Base-by-base conservation (phyloP, 1,140 invertebrate species). In the Caerostris darwini region DNA sequence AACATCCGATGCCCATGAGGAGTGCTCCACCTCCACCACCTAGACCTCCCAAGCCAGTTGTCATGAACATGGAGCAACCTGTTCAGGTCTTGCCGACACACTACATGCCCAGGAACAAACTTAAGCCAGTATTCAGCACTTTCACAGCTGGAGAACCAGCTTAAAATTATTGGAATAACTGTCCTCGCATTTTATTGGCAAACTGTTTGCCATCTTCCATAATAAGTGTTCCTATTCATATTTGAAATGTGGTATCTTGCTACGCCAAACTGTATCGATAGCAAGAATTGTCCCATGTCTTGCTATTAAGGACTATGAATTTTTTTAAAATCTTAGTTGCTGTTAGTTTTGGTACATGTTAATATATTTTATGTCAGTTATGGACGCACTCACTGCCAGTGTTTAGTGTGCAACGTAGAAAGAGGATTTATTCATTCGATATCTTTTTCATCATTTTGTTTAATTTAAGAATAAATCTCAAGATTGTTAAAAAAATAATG, bases 71-170 rank as follows among this genome's bases (percentile, higher is more conserved):
- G 92, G 59, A 67, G 3, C 53, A n/a, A 3, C 64, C 92, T 0
- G 85, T 94, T n/a, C 85, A 61, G 61, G 92, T 94, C 6, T 17
- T 94, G 54, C 92, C 92, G n/a, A 5, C 64, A 3, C 34, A 87
- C 5, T 86, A 57, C 50, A 19, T 71, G n/a, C 82, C 61, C 14
- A 56, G 69, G 14, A 67, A 89, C 50, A 88, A 87, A 12, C 5
- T 69, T 8, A 7, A 69, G 57, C 92, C 92, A 1, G 67, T 86
- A 12, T 94, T 88, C 59, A 86, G 64, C 50, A 88, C 67, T 7
- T 94, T 89, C 58, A 58, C 83, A 59, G 61, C 81, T 7, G 92
- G 81, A 56, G 83, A 94, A 50, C 64, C 85, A n/a, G 86, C 86
- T 53, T 88, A 88, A 64, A 34, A 12, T 17, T 2, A 53, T 14